Base-by-base conservation (phyloP, 2,888 invertebrate species). In the Thereva nobilitata region DNA sequence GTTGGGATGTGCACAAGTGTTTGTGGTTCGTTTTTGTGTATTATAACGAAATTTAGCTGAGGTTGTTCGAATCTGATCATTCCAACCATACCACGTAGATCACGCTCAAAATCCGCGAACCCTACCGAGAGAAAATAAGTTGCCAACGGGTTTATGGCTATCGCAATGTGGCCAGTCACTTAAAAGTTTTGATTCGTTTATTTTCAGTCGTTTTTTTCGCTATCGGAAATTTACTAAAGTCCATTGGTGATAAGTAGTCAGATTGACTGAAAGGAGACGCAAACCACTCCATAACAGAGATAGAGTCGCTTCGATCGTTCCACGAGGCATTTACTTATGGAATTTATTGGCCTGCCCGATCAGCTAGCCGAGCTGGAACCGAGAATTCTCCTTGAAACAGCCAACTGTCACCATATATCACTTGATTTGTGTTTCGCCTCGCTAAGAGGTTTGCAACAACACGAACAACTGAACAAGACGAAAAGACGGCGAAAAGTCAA, bases 291-390 rank as follows among this genome's bases (percentile, higher is more conserved):
- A 23, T 23, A 10, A 37, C 47, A 37, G 38, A 45, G 47, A 47
- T 49, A 59, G 54, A 9, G 8, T 40, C 38, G 12, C 23, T 47
- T 45, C 37, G 47, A 59, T 59, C 59, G 59, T 45, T 59, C 37
- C 59, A 42, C 38, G 52, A 63, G 52, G 42, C 63, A 52, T 53
- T 53, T 53, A 64, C 64, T 64, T 64, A 44, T 41, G 34, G 54
- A 64, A 64, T 64, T 64, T 64, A 64, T 64, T 64, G 47, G 37
- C 64, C 47, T 64, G 64, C 53, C 55, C 40, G 54, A 55, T 54
- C 64, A 59, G 69, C 69, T 70, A 70, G 69, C 69, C 69, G 67
- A 57, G 64, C 56, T 70, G 69, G 69, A 70, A 70, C 69, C 69
- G 59, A 70, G 64, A 65, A 63, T 67, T 70, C 67, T 67, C 69